Evolutionary conservation across 2,113 vertebrate genomes (phyloP).

Genomic region (Hylia prasina): DNA sequence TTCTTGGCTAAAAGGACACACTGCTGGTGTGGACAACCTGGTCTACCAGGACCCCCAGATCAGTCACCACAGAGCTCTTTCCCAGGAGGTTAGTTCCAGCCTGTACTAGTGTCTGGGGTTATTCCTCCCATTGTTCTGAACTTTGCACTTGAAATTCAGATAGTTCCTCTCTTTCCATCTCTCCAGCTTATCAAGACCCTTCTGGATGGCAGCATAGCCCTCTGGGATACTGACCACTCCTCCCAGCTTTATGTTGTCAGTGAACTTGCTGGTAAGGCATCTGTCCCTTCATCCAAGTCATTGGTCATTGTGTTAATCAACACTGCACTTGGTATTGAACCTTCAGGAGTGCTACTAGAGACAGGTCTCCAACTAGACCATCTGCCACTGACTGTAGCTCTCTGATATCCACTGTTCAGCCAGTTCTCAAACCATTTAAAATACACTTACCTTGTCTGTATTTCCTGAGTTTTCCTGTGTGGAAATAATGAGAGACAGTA

Average conservation of each 20-base stretch:
- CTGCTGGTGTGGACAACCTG: not conserved
- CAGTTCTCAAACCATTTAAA: not conserved
- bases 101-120: not conserved
- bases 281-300: not conserved
- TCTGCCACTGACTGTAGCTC: not conserved
- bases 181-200: not conserved
- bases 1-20: not conserved
- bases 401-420: not conserved
- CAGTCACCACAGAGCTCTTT: not conserved
- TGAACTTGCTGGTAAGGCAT: not conserved
- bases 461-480: not conserved
- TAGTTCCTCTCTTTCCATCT: not conserved
- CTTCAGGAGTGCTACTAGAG: not conserved
- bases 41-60: not conserved
- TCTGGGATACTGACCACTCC: not conserved
- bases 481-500: not conserved
- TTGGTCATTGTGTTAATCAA: not conserved
- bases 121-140: not conserved
- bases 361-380: not conserved
- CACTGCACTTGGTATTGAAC: not conserved
- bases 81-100: not conserved
- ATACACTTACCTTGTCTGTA: not conserved
- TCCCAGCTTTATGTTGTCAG: not conserved
- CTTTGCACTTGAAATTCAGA: not conserved
- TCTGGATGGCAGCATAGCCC: not conserved